Evolutionary conservation across 23 tunicate species (phyloP), one percentile per base, ranked within the genome.

Genomic region (Ascidia mentula): DNA sequence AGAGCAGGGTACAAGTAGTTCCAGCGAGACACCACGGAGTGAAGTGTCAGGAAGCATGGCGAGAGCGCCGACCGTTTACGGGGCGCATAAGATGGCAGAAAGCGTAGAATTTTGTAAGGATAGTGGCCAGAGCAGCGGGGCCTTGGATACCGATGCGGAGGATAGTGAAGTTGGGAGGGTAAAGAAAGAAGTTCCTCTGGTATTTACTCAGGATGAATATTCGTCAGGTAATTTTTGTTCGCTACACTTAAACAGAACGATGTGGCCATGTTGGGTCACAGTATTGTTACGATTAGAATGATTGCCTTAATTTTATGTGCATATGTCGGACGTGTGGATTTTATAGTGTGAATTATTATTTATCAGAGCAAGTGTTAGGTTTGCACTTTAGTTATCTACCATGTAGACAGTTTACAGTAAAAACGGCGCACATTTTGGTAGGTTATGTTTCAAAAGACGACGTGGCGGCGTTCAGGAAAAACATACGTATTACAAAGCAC

Each of bases 111-210:
- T 20, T 28, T n/a, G n/a, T 45, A 34, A 71, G 39, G 75, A 71
- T 12, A 71, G 75, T 71, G 75, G 75, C 3, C 75, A 28, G 1
- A 71, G 75, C 13, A 71, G 75, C 13, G 39, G 5, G 18, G 75
- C n/a, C 30, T 28, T 31, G 4, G 75, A 71, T 12, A 71, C 75
- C 38, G 75, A 71, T 53, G 1, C 24, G 13, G 65, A 20, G 12
- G 12, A 53, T 26, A 53, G 65, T 9, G 65, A 28, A 5, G 7
- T 53, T 6, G n/a, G n/a, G n/a, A n/a, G n/a, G n/a, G n/a, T n/a
- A n/a, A n/a, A n/a, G n/a, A n/a, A n/a, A n/a, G 13, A 53, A 1
- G 24, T 3, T 20, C 28, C 7, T 53, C 28, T 9, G 24, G 24
- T 26, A 9, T 3, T 53, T 6, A 20, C 65, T 28, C 65, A 53